Conservation (phyloP, 2,888 invertebrate genomes). For the Mythimna loreyi region DNA sequence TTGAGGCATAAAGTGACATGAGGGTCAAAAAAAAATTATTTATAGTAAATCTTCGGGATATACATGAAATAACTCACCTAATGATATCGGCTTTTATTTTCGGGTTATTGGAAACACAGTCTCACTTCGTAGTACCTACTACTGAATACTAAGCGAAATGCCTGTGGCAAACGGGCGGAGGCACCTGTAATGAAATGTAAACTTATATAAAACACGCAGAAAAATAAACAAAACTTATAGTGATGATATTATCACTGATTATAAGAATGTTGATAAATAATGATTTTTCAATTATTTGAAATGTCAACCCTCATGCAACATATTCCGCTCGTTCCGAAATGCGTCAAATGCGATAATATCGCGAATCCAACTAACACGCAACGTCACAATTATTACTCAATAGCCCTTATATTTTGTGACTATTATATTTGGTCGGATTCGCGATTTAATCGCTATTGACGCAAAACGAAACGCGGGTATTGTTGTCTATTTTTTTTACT, state of each 20-base stretch:
- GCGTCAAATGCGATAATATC: too few species aligned
- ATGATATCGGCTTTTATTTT: too few species aligned
- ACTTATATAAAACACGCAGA: background rate
- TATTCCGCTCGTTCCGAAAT: too few species aligned
- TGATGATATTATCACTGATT: background rate
- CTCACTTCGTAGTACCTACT: background rate
- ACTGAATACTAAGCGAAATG: background rate
- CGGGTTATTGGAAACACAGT: background rate
- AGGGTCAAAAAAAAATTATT: too few species aligned
- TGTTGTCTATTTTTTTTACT: conserved; percentile 18
- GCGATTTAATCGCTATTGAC: too few species aligned
- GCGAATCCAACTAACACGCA: too few species aligned
- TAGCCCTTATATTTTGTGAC: too few species aligned
- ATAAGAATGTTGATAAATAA: background rate
- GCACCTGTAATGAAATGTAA: background rate
- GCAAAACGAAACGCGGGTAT: too few species aligned
- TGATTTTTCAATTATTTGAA: background rate
- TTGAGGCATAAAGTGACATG: too few species aligned
- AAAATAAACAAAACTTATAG: background rate
- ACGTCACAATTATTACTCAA: too few species aligned
- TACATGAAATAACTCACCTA: background rate
- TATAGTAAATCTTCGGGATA: too few species aligned
- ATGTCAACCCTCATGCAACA: background rate
- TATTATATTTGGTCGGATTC: too few species aligned
- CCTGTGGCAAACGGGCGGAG: background rate